phyloP scores from a whole-genome alignment of 2,888 invertebrate species.

The Onthophagus sagittarius region DNA sequence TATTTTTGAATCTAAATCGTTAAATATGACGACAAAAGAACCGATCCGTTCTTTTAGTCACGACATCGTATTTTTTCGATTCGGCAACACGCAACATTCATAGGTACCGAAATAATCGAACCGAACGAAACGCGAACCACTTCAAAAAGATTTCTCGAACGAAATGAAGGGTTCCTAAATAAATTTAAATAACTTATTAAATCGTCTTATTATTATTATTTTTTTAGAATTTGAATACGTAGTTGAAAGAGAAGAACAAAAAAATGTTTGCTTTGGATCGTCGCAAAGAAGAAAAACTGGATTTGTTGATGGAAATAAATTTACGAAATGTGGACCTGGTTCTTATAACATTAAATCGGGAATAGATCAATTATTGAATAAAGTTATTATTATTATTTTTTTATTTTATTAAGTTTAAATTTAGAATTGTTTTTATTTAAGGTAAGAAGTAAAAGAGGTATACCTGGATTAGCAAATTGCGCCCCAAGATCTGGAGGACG shows the following conservation, averaged over 20 bases:
- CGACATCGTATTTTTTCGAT: neutral
- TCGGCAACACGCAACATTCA: neutral
- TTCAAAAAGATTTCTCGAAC: too few species aligned
- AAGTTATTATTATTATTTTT: constrained; percentile 29
- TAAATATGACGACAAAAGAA: neutral
- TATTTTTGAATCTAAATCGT: neutral
- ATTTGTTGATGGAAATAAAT: constrained; percentile 31
- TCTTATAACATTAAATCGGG: constrained; percentile 36
- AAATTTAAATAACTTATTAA: too few species aligned
- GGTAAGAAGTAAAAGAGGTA: constrained; percentile 39
- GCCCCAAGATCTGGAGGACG: constrained; percentile 36
- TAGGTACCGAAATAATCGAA: neutral
- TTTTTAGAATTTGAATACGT: constrained; percentile 43
- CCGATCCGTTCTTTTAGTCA: neutral
- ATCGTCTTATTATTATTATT: neutral
- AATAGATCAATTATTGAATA: constrained; percentile 34
- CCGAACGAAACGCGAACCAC: neutral
- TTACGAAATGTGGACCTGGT: constrained; percentile 29
- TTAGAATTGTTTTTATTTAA: constrained; percentile 25
- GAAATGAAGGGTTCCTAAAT: too few species aligned
- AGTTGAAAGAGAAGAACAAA: constrained; percentile 37
- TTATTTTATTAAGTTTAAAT: neutral
- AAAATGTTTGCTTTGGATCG: constrained; percentile 42
- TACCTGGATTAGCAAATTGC: constrained; percentile 37
- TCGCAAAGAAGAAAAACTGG: constrained; percentile 34